Percentiles rank a stretch among this genome's conserved stretches.
These are phyloP conservation scores for Amphipyra berbera DNA, from an alignment of 2,888 invertebrate species.

Conservation along the genomic window DNA sequence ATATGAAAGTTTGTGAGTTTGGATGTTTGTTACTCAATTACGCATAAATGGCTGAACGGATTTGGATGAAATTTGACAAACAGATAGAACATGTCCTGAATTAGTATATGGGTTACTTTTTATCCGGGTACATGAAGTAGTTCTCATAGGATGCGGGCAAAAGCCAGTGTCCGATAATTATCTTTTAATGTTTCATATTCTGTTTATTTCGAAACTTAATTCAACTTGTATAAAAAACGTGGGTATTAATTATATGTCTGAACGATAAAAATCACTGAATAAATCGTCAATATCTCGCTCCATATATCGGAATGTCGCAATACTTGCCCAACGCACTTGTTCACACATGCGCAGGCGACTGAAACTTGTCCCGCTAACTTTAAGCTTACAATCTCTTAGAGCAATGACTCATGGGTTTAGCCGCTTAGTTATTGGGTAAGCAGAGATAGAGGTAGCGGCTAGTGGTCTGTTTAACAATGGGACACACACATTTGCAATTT, in stretches of 20 bases:
- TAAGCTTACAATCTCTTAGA: conserved; percentile 46
- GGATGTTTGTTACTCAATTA: too few relatives aligned
- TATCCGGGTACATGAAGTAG: too few relatives aligned
- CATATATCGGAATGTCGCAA: conserved; percentile 33
- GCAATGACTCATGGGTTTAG: conserved; percentile 36
- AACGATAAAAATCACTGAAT: conserved; percentile 5
- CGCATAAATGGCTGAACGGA: too few relatives aligned
- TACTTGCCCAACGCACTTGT: conserved; percentile 28
- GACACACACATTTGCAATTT: not conserved
- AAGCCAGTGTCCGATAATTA: too few relatives aligned
- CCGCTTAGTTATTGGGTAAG: conserved; percentile 31
- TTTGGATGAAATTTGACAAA: too few relatives aligned
- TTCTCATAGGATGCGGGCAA: too few relatives aligned
- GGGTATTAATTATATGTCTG: not conserved
- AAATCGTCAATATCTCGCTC: conserved; percentile 39
- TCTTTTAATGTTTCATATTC: too few relatives aligned
- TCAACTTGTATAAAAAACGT: too few relatives aligned
- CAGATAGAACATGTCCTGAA: too few relatives aligned
- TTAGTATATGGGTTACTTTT: too few relatives aligned
- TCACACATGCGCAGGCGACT: conserved; percentile 39
- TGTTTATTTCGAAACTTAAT: too few relatives aligned
- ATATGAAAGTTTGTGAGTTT: too few relatives aligned
- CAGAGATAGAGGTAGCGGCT: not conserved
- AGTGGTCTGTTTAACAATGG: not conserved
- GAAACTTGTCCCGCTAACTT: conserved; percentile 48